phyloP scores from a whole-genome alignment of 2,888 invertebrate species.

The Schizaphis graminum region DNA sequence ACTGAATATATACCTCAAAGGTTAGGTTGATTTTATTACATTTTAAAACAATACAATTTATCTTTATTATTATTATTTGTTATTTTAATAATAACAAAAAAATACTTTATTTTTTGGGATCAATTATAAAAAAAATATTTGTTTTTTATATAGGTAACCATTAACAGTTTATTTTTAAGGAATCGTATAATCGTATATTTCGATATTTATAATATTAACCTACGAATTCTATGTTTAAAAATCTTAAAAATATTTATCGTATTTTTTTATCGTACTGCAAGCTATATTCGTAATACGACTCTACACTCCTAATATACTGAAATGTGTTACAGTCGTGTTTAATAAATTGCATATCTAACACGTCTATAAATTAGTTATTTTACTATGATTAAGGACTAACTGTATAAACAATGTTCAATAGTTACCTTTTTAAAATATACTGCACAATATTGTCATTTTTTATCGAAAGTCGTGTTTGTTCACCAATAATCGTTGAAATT shows the following conservation, averaged over 20 bases:
- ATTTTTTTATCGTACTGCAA: background rate
- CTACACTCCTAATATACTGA: background rate
- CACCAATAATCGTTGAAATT: background rate
- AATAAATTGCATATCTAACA: background rate
- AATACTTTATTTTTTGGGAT: background rate
- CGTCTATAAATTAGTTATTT: conserved; percentile 36
- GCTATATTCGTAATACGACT: conserved; percentile 8
- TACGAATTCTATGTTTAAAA: background rate
- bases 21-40: background rate
- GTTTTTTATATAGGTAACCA: background rate
- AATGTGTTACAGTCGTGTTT: background rate
- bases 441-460: background rate
- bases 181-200: background rate
- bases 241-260: conserved; percentile 23
- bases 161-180: background rate
- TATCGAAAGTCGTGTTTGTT: background rate
- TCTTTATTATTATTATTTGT: background rate
- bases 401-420: background rate
- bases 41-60: background rate
- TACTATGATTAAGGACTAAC: background rate
- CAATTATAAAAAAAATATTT: background rate
- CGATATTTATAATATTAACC: background rate
- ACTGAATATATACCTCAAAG: background rate
- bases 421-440: background rate
- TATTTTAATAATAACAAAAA: background rate